phyloP scores from a whole-genome alignment of 2,113 vertebrate genomes.

The Melierax canorus region DNA sequence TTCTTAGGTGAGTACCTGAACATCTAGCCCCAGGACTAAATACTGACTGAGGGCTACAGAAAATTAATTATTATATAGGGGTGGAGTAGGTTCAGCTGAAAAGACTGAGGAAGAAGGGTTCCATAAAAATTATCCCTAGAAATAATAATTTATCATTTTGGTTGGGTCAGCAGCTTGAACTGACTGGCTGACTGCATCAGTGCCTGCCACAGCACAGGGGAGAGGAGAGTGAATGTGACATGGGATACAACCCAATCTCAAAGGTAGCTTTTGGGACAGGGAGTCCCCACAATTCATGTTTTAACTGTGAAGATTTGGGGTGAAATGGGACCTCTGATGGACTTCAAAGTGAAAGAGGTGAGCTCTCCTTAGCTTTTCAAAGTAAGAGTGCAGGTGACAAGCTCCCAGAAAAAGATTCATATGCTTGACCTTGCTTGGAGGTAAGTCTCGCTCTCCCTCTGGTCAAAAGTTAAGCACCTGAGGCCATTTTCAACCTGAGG shows the following conservation, averaged over 20 bases:
- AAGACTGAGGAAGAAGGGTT: not conserved
- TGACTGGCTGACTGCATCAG: not conserved
- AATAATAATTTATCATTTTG: not conserved
- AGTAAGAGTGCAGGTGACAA: not conserved
- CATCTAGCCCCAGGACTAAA: not conserved
- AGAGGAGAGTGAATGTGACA: not conserved
- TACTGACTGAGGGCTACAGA: not conserved
- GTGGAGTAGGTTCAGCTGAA: not conserved
- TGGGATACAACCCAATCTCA: not conserved
- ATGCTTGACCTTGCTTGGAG: not conserved
- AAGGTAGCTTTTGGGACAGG: not conserved
- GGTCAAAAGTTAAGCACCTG: no score
- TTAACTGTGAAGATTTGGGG: not conserved
- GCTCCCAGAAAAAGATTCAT: not conserved
- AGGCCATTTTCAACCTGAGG: not conserved
- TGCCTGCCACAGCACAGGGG: not conserved
- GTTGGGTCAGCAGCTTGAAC: not conserved
- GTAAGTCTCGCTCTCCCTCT: accelerated
- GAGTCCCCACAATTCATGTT: not conserved
- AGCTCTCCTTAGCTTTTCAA: not conserved
- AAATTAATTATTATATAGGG: not conserved
- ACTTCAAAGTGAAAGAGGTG: not conserved
- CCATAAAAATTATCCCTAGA: not conserved
- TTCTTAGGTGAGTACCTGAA: not conserved
- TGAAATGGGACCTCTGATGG: not conserved